Evolutionary conservation across 64 coral and sea anemone genomes (phyloP), one percentile per base, ranked within the genome.

Genomic region (Dendrophyllia cribrosa): DNA sequence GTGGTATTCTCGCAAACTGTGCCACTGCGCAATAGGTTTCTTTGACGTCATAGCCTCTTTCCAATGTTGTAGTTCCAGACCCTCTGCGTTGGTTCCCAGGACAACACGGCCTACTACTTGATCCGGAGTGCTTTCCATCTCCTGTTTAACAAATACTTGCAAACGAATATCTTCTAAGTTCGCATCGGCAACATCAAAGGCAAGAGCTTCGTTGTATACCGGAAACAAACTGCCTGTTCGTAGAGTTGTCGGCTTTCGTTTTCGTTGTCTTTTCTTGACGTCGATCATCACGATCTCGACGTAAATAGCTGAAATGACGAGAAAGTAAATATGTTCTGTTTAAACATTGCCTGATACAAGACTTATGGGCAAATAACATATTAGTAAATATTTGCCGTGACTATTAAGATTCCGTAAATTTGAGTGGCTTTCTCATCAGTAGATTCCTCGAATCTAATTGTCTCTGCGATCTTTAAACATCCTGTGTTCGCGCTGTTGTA

Each of bases 1-100:
- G 25, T 93, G 91, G 20, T 84, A 90, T 61, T 94, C 87, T 21
- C 78, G 77, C 16, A 99, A 90, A 73, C 94, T 96, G 68, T 99
- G 97, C 97, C 97, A 99, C 23, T 94, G 89, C 46, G 97, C 97
- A 58, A 99, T 92, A 5, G 97, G 94, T 93, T 96, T 99, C 49
- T 99, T 99, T 15, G 97, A 92, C 4, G 88, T 89, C 97, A 99
- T 99, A 85, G 97, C 94, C 87, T 96, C 94, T 68, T 96, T 94
- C 97, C 97, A 99, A 65, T 99, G 97, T 55, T 96, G 77, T 46
- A 90, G 89, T 59, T 94, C 88, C 61, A 86, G 75, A 3, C 92
- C 94, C 44, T 91, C 87, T 13, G 87, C 84, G 81, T 93, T 93
- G 9, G 91, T 90, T 3, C 94, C 94, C 78, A 99, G 83, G 20